These are phyloP conservation scores for Priocnemis perturbator DNA, from an alignment of 2,888 invertebrate genomes.

Conservation along the genomic window DNA sequence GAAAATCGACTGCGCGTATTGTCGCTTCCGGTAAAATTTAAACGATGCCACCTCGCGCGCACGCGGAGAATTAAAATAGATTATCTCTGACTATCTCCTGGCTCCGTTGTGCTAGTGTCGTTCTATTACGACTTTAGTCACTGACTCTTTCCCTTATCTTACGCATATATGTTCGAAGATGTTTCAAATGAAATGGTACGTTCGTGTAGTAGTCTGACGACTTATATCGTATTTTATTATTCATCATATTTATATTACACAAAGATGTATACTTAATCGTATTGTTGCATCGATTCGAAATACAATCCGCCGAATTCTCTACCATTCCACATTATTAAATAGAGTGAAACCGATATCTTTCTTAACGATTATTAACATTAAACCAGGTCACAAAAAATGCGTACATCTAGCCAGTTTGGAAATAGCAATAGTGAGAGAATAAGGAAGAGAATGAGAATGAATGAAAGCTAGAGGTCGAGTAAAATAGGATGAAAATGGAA, in stretches of 20 bases:
- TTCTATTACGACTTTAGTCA: too few relatives aligned
- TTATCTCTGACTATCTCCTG: too few relatives aligned
- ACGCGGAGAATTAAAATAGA: too few relatives aligned
- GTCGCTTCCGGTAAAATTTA: too few relatives aligned
- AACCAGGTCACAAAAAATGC: constrained; percentile 67
- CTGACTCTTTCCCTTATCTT: too few relatives aligned
- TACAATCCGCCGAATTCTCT: constrained; percentile 63
- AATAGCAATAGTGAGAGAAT: constrained; percentile 13
- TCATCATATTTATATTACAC: constrained; percentile 71
- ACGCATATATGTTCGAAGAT: too few relatives aligned
- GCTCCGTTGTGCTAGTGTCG: too few relatives aligned
- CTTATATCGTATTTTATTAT: constrained; percentile 65
- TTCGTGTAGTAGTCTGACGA: constrained; percentile 45
- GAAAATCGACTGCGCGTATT: neutral
- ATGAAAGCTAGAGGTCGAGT: constrained; percentile 15
- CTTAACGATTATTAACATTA: constrained; percentile 62
- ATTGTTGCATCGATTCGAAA: constrained; percentile 67
- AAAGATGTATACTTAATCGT: constrained; percentile 70
- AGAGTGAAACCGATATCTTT: constrained; percentile 58
- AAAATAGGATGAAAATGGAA: constrained; percentile 1
- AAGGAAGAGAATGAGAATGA: constrained; percentile 13
- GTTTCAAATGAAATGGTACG: neutral
- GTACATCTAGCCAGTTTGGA: constrained; percentile 53
- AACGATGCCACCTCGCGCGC: too few relatives aligned
- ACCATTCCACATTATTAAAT: constrained; percentile 63